Conservation (phyloP, 2,888 invertebrate genomes). For the Drosophila paramelanica region DNA sequence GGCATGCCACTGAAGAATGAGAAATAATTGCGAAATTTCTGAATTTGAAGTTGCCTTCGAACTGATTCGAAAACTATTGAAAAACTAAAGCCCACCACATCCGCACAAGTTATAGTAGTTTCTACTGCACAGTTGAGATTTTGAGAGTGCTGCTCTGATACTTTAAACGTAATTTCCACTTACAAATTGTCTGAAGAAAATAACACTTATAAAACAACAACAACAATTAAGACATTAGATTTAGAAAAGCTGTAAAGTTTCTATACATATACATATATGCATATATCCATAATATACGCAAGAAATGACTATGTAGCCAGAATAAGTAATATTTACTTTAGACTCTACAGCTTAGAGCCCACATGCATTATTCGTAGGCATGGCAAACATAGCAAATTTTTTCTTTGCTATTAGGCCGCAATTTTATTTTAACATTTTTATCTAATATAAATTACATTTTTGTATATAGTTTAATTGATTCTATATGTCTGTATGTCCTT, state of each 20-base stretch:
- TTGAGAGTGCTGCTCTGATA: slow-evolving; percentile 15
- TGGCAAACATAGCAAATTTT: slow-evolving; percentile 34
- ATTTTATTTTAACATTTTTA: slow-evolving; percentile 25
- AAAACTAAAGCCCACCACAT: slow-evolving; percentile 53
- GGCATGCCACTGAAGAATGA: slow-evolving; percentile 84
- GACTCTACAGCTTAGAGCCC: slow-evolving; percentile 11
- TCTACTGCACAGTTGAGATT: slow-evolving; percentile 70
- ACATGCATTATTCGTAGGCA: slow-evolving; percentile 25
- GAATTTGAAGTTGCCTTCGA: slow-evolving; percentile 10
- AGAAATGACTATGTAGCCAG: slow-evolving; percentile 59
- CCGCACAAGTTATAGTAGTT: slow-evolving; percentile 75
- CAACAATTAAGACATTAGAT: slow-evolving; percentile 70
- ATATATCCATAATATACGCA: slow-evolving; percentile 30
- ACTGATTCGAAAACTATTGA: not conserved
- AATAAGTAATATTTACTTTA: slow-evolving; percentile 78
- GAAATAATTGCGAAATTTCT: slow-evolving; percentile 55
- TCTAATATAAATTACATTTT: slow-evolving; percentile 28
- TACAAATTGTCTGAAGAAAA: slow-evolving; percentile 16
- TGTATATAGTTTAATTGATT: slow-evolving; percentile 67
- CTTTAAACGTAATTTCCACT: slow-evolving; percentile 39
- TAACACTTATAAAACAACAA: slow-evolving; percentile 16
- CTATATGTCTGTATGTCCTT: slow-evolving; percentile 35
- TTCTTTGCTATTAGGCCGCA: slow-evolving; percentile 33
- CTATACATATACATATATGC: slow-evolving; percentile 39
- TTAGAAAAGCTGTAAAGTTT: slow-evolving; percentile 61